Evolutionary conservation across 2,888 invertebrate species (phyloP).

Genomic region (Melipona bicolor): DNA sequence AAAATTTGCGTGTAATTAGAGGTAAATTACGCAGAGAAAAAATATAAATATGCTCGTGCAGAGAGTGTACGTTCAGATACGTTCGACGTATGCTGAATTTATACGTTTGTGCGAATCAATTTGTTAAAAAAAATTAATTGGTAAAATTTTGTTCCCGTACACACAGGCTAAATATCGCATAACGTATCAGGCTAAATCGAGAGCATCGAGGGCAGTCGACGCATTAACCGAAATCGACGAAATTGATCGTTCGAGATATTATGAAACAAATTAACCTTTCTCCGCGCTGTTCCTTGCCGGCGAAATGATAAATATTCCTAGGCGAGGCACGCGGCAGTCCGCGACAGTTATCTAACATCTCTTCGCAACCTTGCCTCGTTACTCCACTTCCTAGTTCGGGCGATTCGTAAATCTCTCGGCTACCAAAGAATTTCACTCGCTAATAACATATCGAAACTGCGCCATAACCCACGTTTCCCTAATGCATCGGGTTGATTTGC

Average conservation of each 20-base stretch:
- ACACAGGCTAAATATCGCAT: no score
- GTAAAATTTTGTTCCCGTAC: not conserved
- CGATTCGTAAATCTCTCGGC: conserved; percentile 10
- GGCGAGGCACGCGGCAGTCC: conserved; percentile 27
- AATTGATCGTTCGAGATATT: conserved; percentile 22
- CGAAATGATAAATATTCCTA: conserved; percentile 27
- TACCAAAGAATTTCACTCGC: conserved; percentile 44
- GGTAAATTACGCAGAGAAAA: no score
- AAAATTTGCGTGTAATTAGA: no score
- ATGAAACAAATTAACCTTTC: conserved; percentile 43
- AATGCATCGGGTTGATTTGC: conserved; percentile 1
- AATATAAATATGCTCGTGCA: no score
- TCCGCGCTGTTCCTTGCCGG: not conserved
- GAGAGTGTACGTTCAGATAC: no score
- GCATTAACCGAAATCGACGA: conserved; percentile 11
- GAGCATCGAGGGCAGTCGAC: conserved; percentile 1
- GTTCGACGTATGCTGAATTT: no score
- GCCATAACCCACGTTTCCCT: not conserved
- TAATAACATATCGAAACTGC: conserved; percentile 8
- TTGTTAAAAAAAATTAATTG: not conserved
- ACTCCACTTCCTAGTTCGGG: conserved; percentile 57
- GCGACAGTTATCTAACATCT: conserved; percentile 53
- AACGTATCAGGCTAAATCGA: not conserved
- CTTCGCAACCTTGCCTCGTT: conserved; percentile 57
- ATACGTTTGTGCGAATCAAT: no score